phyloP scores from a whole-genome alignment of 2,888 invertebrate genomes.

The Thymelicus lineola region DNA sequence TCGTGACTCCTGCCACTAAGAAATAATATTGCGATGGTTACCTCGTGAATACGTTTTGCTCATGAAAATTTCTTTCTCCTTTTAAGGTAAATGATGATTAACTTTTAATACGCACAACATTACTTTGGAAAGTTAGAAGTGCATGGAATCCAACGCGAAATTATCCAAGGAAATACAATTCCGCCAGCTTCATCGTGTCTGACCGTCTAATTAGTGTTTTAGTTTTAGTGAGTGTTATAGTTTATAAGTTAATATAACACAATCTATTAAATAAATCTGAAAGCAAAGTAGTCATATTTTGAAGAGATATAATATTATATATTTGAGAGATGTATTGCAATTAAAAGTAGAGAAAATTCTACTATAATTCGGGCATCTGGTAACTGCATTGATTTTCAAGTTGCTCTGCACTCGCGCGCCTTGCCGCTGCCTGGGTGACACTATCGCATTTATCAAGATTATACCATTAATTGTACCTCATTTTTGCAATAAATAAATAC shows the following conservation, averaged over 20 bases:
- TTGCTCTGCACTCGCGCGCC: constrained; percentile 16
- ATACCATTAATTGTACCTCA: constrained; percentile 66
- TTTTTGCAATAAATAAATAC: constrained; percentile 70
- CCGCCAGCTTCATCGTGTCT: background rate
- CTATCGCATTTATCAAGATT: constrained; percentile 53
- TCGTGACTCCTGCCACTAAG: background rate
- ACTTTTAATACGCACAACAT: constrained; percentile 8
- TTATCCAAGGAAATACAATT: background rate
- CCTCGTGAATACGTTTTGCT: background rate
- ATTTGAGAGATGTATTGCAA: too few species aligned
- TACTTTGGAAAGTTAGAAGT: background rate
- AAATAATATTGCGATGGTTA: background rate
- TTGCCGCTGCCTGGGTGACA: constrained; percentile 38
- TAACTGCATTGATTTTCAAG: constrained; percentile 1
- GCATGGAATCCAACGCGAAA: background rate
- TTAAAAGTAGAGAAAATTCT: background rate
- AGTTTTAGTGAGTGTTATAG: too few species aligned
- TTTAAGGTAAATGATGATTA: constrained; percentile 3
- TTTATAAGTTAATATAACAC: too few species aligned
- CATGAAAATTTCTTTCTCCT: constrained; percentile 8
- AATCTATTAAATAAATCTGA: too few species aligned
- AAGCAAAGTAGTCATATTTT: too few species aligned
- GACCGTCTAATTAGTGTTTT: too few species aligned
- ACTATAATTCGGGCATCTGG: background rate
- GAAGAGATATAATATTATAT: too few species aligned